Conservation (phyloP, 2,888 invertebrate genomes). For the Tortrix viridana region DNA sequence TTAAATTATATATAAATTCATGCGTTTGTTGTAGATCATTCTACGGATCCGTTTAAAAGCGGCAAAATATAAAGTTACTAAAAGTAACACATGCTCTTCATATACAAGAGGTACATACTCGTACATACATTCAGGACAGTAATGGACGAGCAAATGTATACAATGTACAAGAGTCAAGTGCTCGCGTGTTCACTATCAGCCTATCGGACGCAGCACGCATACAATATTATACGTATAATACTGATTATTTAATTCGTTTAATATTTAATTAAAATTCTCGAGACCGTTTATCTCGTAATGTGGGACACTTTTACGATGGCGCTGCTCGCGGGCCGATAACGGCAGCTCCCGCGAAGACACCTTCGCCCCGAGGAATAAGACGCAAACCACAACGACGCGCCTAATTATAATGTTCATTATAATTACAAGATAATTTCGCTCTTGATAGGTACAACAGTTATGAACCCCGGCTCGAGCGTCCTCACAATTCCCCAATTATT, state of each 20-base stretch:
- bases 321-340: constrained; percentile 81
- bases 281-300: constrained; percentile 82
- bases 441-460: constrained; percentile 75
- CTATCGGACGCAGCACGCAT: constrained; percentile 74
- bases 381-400: constrained; percentile 69
- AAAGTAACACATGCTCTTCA: constrained; percentile 58
- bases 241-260: constrained; percentile 84
- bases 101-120: constrained; percentile 51
- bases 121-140: constrained; percentile 48
- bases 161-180: constrained; percentile 59
- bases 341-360: constrained; percentile 68
- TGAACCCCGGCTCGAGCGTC: constrained; percentile 64
- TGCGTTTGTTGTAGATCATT: constrained; percentile 54
- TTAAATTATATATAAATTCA: constrained; percentile 41
- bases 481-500: constrained; percentile 45
- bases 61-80: constrained; percentile 47
- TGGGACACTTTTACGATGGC: constrained; percentile 83
- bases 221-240: constrained; percentile 81
- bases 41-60: constrained; percentile 48
- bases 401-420: constrained; percentile 78
- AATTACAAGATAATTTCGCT: constrained; percentile 82
- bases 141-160: constrained; percentile 52
- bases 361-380: constrained; percentile 73
- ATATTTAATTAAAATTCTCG: constrained; percentile 84
- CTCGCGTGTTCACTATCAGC: constrained; percentile 68